Evolutionary conservation across 1,140 invertebrate genomes (phyloP).

Genomic region (Daktulosphaira vitifoliae): DNA sequence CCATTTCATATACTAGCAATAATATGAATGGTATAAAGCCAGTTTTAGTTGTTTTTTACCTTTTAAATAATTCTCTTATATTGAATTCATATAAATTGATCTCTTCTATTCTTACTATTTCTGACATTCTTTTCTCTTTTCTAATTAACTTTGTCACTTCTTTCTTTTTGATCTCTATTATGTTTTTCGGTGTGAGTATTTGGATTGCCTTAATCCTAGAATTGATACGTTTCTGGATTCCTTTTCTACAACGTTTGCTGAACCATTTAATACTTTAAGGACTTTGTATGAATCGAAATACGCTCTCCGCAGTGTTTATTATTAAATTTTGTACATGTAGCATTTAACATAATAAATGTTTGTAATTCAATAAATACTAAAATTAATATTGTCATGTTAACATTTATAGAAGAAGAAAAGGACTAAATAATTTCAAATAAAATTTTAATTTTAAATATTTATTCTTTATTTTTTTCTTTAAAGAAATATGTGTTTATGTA

Average conservation of each 20-base stretch:
- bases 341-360: too few species aligned
- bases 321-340: constrained; percentile 7
- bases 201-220: constrained; percentile 5
- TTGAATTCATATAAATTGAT: too few species aligned
- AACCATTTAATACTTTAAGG: not conserved
- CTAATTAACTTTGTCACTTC: constrained; percentile 1
- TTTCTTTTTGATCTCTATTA: constrained; percentile 3
- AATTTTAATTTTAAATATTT: too few species aligned
- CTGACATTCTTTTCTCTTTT: not conserved
- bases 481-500: too few species aligned
- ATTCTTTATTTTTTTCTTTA: too few species aligned
- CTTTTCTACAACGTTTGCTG: constrained; percentile 1
- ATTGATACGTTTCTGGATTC: constrained; percentile 6
- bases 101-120: too few species aligned
- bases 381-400: too few species aligned
- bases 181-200: not conserved
- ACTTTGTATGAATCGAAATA: not conserved
- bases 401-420: too few species aligned
- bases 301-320: not conserved
- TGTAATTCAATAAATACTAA: too few species aligned
- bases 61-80: not conserved
- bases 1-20: not conserved
- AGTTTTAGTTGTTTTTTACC: not conserved
- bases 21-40: not conserved
- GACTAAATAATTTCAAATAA: too few species aligned